These are phyloP conservation scores for Scelioninae gen. 2 DNA, from an alignment of 2,888 invertebrate species.

Conservation along the genomic window DNA sequence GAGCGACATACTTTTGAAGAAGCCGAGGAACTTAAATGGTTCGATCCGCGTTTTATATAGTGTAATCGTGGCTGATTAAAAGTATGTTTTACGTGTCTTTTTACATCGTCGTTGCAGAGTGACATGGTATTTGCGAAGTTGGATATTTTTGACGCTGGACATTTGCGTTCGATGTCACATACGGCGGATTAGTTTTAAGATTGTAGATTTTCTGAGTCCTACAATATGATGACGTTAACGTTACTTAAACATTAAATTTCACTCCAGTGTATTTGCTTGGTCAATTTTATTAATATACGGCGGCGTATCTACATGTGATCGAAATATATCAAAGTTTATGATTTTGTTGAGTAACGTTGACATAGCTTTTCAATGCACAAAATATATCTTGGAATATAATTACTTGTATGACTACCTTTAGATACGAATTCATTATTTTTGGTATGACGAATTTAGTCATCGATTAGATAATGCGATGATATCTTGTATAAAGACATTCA, in stretches of 20 bases:
- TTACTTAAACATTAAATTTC: slow-evolving; percentile 2
- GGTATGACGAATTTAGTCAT: slow-evolving; percentile 50
- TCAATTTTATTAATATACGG: background rate
- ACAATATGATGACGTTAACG: slow-evolving; percentile 9
- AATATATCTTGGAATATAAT: slow-evolving; percentile 34
- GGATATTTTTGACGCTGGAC: background rate
- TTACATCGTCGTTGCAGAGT: slow-evolving; percentile 1
- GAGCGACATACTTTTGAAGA: slow-evolving; percentile 4
- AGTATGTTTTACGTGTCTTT: slow-evolving; percentile 4
- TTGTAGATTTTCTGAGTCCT: slow-evolving; percentile 12
- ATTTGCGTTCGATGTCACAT: background rate
- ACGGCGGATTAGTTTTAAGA: slow-evolving; percentile 22
- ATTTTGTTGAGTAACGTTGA: slow-evolving; percentile 23
- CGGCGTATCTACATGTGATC: background rate
- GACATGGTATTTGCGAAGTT: background rate
- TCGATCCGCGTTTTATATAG: background rate
- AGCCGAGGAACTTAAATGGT: background rate
- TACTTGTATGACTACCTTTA: slow-evolving; percentile 31
- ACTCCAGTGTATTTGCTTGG: background rate
- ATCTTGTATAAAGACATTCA: slow-evolving; percentile 24
- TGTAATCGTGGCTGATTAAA: background rate
- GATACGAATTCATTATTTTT: slow-evolving; percentile 46
- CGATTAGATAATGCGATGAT: slow-evolving; percentile 35
- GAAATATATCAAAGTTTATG: slow-evolving; percentile 11
- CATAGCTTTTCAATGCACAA: slow-evolving; percentile 42